A percentile compares a stretch with the other conserved stretches of the same genome.
phyloP scores from a whole-genome alignment of 2,888 invertebrate genomes.

The Hoplodrina blanda region DNA sequence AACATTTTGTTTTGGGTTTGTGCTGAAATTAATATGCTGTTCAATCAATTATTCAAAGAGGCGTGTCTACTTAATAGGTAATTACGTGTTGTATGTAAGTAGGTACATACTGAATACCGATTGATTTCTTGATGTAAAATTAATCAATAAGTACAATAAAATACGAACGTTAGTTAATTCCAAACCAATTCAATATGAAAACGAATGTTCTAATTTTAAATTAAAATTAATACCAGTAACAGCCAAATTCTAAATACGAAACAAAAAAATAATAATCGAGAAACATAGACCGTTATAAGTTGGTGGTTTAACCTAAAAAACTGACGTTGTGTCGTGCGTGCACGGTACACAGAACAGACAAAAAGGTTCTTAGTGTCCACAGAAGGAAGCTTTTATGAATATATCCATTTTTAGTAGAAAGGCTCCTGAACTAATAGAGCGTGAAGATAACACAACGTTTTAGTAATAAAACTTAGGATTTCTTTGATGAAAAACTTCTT shows the following conservation, averaged over 20 bases:
- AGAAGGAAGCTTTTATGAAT: slow-evolving; percentile 59
- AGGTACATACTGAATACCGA: neutral
- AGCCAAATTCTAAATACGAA: neutral
- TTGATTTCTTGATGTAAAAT: slow-evolving; percentile 7
- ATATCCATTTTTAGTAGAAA: slow-evolving; percentile 58
- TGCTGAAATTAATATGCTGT: slow-evolving; percentile 1
- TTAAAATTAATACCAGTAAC: slow-evolving; percentile 5
- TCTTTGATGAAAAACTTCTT: slow-evolving; percentile 45
- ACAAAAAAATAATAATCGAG: neutral
- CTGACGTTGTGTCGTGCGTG: slow-evolving; percentile 13
- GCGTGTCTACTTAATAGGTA: neutral
- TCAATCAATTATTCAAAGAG: slow-evolving; percentile 13
- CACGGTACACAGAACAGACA: slow-evolving; percentile 28
- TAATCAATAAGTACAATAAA: neutral
- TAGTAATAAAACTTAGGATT: slow-evolving; percentile 57
- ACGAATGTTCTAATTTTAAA: slow-evolving; percentile 4
- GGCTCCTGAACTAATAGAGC: slow-evolving; percentile 66
- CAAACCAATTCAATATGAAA: neutral
- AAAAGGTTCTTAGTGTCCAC: slow-evolving; percentile 57
- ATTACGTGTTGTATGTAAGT: neutral
- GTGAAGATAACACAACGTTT: slow-evolving; percentile 64
- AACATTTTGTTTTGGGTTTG: slow-evolving; percentile 29
- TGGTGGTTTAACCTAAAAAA: slow-evolving; percentile 9
- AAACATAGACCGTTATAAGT: neutral
- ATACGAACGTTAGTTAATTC: neutral